phyloP scores from a whole-genome alignment of 2,888 invertebrate genomes.

The Arctia plantaginis region DNA sequence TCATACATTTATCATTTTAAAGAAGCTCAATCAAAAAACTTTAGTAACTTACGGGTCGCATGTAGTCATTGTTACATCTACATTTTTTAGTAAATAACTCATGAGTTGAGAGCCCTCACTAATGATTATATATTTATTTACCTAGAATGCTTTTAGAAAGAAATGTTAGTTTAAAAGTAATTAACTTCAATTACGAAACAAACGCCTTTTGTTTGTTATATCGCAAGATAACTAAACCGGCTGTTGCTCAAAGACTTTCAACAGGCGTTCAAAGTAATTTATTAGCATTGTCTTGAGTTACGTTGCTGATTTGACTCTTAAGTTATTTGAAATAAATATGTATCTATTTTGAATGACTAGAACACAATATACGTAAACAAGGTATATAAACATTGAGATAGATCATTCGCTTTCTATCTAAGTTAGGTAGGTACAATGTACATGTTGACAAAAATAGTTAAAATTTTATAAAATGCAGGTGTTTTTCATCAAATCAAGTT shows the following conservation, averaged over 20 bases:
- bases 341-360: not conserved
- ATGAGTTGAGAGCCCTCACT: not conserved
- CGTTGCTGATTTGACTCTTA: not conserved
- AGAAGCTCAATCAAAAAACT: too few relatives aligned
- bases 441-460: not conserved
- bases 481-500: too few relatives aligned
- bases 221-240: slow-evolving; percentile 8
- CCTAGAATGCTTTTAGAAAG: not conserved
- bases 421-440: too few relatives aligned
- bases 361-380: not conserved
- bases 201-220: slow-evolving; percentile 27
- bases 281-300: not conserved
- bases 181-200: not conserved
- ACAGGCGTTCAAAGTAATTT: slow-evolving; percentile 27
- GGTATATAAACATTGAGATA: not conserved
- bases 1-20: too few relatives aligned
- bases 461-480: not conserved
- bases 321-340: not conserved
- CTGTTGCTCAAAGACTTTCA: slow-evolving; percentile 25
- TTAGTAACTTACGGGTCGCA: not conserved
- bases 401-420: not conserved
- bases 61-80: not conserved
- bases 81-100: not conserved
- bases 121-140: not conserved
- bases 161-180: not conserved